Conservation (phyloP, 2,888 invertebrate species). For the Eupithecia dodoneata region DNA sequence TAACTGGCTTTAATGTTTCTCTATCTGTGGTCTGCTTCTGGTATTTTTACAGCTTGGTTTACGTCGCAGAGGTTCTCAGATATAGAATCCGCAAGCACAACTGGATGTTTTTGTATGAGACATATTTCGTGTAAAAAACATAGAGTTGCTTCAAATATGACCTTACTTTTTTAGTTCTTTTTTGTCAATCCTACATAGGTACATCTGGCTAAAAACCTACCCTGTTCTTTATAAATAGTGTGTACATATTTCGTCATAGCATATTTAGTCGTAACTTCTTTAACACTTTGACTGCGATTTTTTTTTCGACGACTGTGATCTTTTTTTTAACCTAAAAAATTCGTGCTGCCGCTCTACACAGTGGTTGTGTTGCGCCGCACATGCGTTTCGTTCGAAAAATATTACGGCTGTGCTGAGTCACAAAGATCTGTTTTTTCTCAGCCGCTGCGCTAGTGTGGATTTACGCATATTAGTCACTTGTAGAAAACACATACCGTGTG, state of each 20-base stretch:
- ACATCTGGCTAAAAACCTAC: not conserved
- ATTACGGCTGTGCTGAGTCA: no score
- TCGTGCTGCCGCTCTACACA: no score
- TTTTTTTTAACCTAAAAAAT: no score
- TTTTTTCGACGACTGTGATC: no score
- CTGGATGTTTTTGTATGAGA: not conserved
- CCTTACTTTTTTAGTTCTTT: not conserved
- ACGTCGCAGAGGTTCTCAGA: not conserved
- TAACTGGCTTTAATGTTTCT: conserved; percentile 9
- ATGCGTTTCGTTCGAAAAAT: no score
- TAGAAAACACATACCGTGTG: no score
- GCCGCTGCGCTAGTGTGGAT: no score
- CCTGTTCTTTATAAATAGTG: not conserved
- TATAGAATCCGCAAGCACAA: not conserved
- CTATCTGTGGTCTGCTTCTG: conserved; percentile 3
- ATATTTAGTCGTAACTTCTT: not conserved
- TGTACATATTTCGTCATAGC: not conserved
- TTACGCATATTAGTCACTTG: no score
- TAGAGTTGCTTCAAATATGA: not conserved
- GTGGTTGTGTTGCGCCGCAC: no score
- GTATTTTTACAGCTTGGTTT: not conserved
- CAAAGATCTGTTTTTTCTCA: no score
- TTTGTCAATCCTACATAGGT: not conserved
- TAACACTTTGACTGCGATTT: no score
- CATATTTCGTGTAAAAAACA: not conserved